phyloP scores from a whole-genome alignment of 1,140 invertebrate species.

The Lerema accius region DNA sequence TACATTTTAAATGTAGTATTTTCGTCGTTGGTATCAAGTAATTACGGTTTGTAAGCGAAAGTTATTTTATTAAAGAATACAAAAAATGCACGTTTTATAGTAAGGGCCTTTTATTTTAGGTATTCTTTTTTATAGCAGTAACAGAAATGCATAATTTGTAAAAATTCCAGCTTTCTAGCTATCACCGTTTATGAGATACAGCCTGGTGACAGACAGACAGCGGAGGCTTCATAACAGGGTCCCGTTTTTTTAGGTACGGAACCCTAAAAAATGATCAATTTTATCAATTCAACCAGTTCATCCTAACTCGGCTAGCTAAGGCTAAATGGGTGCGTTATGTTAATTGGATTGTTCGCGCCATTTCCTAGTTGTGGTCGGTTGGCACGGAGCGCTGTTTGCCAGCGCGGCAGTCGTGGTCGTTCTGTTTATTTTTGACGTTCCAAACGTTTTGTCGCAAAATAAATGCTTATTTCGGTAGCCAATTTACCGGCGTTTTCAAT shows the following conservation, averaged over 20 bases:
- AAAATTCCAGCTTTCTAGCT: too few relatives aligned
- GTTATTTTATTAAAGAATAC: too few relatives aligned
- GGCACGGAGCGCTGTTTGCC: constrained; percentile 5
- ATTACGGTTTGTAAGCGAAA: background rate
- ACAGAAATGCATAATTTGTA: too few relatives aligned
- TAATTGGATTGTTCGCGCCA: constrained; percentile 22
- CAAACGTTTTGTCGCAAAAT: constrained; percentile 21
- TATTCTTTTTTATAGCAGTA: too few relatives aligned
- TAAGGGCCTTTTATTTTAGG: too few relatives aligned
- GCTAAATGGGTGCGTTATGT: constrained; percentile 10
- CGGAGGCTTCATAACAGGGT: too few relatives aligned
- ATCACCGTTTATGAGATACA: too few relatives aligned
- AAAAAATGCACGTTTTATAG: too few relatives aligned
- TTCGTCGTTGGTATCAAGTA: background rate
- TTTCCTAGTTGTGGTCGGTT: constrained; percentile 31
- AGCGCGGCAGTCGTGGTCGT: constrained; percentile 16
- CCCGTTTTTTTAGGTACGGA: too few relatives aligned
- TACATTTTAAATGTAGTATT: constrained; percentile 10
- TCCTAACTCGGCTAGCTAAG: background rate
- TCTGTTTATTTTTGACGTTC: constrained; percentile 29
- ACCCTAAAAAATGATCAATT: too few relatives aligned
- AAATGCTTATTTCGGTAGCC: constrained; percentile 12
- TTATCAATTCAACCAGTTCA: background rate
- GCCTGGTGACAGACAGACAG: too few relatives aligned
- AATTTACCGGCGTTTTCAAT: background rate